These are phyloP conservation scores for Zaprionus nigranus DNA, from an alignment of 1,140 invertebrate genomes.

Conservation along the genomic window DNA sequence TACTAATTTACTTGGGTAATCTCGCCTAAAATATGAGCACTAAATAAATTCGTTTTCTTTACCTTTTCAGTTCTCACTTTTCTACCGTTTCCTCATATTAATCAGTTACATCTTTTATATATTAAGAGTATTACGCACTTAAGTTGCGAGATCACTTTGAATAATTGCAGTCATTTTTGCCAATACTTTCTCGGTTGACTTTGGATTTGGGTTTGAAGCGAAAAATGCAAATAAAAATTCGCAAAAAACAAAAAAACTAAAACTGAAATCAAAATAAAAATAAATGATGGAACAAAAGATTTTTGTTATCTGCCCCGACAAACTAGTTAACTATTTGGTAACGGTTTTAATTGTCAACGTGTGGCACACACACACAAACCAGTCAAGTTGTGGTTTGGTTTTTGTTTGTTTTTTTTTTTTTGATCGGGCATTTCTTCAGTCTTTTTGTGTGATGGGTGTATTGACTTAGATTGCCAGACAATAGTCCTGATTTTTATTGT, in stretches of 20 bases:
- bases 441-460: conserved; percentile 52
- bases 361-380: conserved; percentile 24
- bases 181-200: conserved; percentile 8
- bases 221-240: conserved; percentile 25
- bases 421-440: conserved; percentile 19
- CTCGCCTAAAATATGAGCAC: too few species aligned
- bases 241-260: conserved; percentile 18
- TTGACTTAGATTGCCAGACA: conserved; percentile 71
- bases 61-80: not conserved
- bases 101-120: conserved; percentile 12
- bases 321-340: conserved; percentile 60
- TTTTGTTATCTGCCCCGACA: conserved; percentile 18
- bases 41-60: not conserved
- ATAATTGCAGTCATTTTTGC: conserved; percentile 11
- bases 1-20: too few species aligned
- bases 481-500: conserved; percentile 75
- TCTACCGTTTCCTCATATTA: not conserved
- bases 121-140: not conserved
- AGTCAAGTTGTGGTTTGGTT: conserved; percentile 15
- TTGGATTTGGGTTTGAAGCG: conserved; percentile 10
- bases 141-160: conserved; percentile 32
- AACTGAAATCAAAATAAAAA: conserved; percentile 38
- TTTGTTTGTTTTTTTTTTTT: not conserved
- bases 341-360: conserved; percentile 70
- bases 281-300: conserved; percentile 45